A percentile compares a stretch with the other conserved stretches of the same genome.
These are phyloP conservation scores for Esox lucius DNA, from an alignment of 2,797 vertebrate species.

Conservation along the genomic window DNA sequence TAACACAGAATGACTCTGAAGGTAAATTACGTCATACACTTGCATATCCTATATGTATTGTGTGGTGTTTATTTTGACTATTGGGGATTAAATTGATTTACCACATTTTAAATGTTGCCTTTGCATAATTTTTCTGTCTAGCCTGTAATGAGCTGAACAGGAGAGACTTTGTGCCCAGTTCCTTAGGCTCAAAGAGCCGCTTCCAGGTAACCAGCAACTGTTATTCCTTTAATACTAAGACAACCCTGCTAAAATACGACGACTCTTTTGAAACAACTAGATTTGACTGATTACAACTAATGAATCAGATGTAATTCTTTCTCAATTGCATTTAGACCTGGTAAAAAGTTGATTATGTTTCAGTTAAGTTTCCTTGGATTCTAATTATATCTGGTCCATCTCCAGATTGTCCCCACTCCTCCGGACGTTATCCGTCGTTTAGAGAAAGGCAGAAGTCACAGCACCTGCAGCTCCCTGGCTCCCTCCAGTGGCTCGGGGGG, in stretches of 20 bases:
- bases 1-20: conserved; percentile 56
- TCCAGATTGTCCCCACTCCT: conserved; percentile 68
- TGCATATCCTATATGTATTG: background rate
- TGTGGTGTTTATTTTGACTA: background rate
- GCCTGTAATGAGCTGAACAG: conserved; percentile 45
- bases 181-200: conserved; percentile 54
- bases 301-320: background rate
- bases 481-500: conserved; percentile 64
- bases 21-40: conserved; percentile 51
- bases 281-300: background rate
- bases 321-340: background rate
- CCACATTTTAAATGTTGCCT: background rate
- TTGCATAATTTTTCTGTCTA: conserved; percentile 25
- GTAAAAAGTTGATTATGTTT: background rate
- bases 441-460: conserved; percentile 60
- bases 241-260: background rate
- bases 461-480: conserved; percentile 60
- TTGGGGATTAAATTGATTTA: background rate
- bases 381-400: background rate
- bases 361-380: background rate
- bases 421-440: conserved; percentile 57
- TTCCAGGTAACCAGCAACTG: conserved; percentile 68
- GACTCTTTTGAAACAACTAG: too few relatives aligned
- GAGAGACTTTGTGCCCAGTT: conserved; percentile 41
- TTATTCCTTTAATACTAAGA: background rate